A percentile compares a stretch with the other conserved stretches of the same genome.
Conservation (phyloP, 2,888 invertebrate genomes). For the Glyphotaelius pellucidus region DNA sequence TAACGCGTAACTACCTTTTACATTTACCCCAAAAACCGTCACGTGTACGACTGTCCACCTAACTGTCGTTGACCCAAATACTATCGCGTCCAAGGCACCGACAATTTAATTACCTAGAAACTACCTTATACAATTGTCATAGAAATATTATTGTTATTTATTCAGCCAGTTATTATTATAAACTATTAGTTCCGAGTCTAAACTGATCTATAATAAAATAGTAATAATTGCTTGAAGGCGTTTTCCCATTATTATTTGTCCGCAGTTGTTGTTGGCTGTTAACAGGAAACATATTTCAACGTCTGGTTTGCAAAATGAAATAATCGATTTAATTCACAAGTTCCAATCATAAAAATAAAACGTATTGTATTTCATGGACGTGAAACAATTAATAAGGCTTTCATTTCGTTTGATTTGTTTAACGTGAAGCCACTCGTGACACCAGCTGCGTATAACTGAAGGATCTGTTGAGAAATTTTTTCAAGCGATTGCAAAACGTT, state of each 20-base stretch:
- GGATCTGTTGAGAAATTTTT: not conserved
- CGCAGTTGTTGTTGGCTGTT: not conserved
- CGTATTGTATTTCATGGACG: not conserved
- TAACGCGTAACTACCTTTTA: not conserved
- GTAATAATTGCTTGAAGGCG: not conserved
- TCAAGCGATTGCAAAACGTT: not conserved
- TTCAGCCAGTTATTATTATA: not conserved
- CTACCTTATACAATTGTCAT: not conserved
- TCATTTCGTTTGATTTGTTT: not conserved
- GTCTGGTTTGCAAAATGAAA: constrained; percentile 6
- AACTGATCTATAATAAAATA: constrained; percentile 2
- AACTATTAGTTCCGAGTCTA: not conserved
- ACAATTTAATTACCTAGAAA: not conserved
- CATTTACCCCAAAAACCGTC: not conserved
- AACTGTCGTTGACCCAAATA: not conserved
- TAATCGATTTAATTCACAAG: not conserved
- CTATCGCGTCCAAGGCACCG: not conserved
- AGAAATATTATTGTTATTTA: constrained; percentile 2
- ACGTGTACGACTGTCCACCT: not conserved
- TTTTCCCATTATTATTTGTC: constrained; percentile 16
- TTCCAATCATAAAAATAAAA: constrained; percentile 2
- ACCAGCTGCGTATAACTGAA: not conserved
- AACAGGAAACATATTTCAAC: constrained; percentile 19
- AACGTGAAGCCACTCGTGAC: not conserved
- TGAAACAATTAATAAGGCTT: constrained; percentile 2